Conservation (phyloP, 2,797 vertebrate genomes). For the Spea hammondii region DNA sequence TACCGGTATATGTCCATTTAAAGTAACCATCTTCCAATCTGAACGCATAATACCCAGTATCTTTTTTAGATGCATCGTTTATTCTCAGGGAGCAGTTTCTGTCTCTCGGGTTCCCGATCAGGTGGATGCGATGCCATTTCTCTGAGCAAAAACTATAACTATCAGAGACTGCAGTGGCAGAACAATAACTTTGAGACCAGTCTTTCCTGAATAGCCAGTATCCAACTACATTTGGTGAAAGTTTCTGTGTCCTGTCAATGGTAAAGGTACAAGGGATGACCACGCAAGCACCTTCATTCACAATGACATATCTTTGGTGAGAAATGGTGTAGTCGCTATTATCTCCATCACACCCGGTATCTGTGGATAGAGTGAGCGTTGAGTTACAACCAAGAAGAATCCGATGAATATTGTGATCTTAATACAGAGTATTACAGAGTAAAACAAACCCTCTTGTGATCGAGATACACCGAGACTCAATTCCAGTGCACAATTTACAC, state of each 20-base stretch:
- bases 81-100: slow-evolving; percentile 26
- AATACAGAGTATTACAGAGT: too few relatives aligned
- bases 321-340: too few relatives aligned
- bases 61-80: background rate
- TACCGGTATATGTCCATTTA: background rate
- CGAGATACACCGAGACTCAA: too few relatives aligned
- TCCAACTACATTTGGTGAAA: background rate
- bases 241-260: background rate
- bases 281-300: slow-evolving; percentile 12
- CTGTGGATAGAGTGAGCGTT: too few relatives aligned
- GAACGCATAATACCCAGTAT: background rate
- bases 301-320: background rate
- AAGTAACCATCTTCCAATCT: background rate
- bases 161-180: background rate
- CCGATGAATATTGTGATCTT: too few relatives aligned
- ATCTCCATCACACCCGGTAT: too few relatives aligned
- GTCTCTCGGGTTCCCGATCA: slow-evolving; percentile 1
- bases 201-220: background rate
- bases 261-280: slow-evolving; percentile 11
- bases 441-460: too few relatives aligned
- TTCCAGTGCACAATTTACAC: too few relatives aligned
- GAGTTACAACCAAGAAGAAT: too few relatives aligned
- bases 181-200: background rate
- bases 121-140: background rate
- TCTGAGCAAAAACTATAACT: background rate